phyloP scores from a whole-genome alignment of 2,797 vertebrate genomes.

The Perodicticus potto region DNA sequence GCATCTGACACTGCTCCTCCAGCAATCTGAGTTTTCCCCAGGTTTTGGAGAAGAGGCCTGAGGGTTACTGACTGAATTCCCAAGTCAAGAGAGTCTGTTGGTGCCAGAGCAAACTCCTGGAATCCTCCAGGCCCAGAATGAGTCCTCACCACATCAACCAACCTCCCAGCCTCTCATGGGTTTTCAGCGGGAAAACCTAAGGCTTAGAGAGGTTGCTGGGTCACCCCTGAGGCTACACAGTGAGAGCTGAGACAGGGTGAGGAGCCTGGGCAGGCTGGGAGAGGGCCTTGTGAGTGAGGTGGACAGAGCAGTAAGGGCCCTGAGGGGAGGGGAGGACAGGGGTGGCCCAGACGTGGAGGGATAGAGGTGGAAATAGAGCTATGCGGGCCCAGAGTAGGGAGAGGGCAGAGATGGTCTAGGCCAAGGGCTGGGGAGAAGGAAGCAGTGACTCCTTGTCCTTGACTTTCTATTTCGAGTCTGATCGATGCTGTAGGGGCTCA shows the following conservation, averaged over 20 bases:
- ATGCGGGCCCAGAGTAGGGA: background rate
- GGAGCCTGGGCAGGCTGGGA: background rate
- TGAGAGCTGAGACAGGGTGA: background rate
- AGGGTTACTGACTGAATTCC: background rate
- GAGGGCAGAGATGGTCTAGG: background rate
- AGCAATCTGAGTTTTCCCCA: background rate
- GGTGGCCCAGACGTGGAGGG: background rate
- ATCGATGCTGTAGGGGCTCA: slow-evolving; percentile 8
- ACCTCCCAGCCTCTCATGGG: background rate
- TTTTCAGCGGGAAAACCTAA: background rate
- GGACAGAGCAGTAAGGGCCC: background rate
- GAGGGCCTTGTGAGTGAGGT: background rate
- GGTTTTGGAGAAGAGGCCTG: background rate
- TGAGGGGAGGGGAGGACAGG: background rate
- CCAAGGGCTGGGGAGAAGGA: background rate
- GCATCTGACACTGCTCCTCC: background rate
- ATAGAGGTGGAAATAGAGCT: background rate
- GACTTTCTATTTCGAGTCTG: slow-evolving; percentile 58
- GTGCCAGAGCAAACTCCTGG: background rate
- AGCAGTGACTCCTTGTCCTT: slow-evolving; percentile 1
- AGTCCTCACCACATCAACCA: background rate
- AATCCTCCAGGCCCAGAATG: background rate
- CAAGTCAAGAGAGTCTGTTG: background rate
- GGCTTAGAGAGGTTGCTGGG: slow-evolving; percentile 38
- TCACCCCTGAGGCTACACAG: background rate